These are phyloP conservation scores for Origma solitaria DNA, from an alignment of 2,113 vertebrate species.

Conservation along the genomic window DNA sequence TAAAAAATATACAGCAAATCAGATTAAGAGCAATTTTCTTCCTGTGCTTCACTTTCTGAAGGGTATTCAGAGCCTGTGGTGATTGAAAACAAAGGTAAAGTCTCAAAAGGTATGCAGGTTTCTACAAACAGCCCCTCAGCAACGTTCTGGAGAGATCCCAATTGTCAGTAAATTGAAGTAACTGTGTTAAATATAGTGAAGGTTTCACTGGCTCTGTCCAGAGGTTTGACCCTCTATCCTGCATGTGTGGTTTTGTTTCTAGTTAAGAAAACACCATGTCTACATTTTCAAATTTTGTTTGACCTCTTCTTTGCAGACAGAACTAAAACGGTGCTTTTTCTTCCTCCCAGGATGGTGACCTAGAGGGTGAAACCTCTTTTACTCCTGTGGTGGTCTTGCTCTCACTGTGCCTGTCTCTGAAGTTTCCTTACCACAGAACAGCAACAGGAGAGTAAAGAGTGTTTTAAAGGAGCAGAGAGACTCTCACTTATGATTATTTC, in stretches of 20 bases:
- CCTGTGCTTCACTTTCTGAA: background rate
- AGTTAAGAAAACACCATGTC: background rate
- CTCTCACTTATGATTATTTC: slow-evolving; percentile 24
- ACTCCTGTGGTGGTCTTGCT: background rate
- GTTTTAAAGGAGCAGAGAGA: slow-evolving; percentile 7
- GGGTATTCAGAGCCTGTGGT: background rate
- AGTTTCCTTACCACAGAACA: background rate
- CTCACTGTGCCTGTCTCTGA: background rate
- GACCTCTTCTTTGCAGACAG: background rate
- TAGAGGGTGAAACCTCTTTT: background rate
- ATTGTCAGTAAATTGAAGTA: background rate
- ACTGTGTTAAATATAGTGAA: background rate
- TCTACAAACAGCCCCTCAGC: background rate
- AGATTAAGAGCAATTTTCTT: background rate
- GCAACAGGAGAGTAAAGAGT: background rate
- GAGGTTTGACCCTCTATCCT: background rate
- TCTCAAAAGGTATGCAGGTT: background rate
- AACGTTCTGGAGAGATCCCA: background rate
- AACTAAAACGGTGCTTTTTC: background rate
- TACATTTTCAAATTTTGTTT: background rate
- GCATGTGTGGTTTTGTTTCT: background rate
- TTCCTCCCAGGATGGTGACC: background rate
- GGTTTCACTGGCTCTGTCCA: background rate
- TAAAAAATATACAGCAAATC: background rate
- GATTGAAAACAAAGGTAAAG: background rate